phyloP scores from a whole-genome alignment of 1,140 invertebrate genomes.

The Probaryconus sp. region DNA sequence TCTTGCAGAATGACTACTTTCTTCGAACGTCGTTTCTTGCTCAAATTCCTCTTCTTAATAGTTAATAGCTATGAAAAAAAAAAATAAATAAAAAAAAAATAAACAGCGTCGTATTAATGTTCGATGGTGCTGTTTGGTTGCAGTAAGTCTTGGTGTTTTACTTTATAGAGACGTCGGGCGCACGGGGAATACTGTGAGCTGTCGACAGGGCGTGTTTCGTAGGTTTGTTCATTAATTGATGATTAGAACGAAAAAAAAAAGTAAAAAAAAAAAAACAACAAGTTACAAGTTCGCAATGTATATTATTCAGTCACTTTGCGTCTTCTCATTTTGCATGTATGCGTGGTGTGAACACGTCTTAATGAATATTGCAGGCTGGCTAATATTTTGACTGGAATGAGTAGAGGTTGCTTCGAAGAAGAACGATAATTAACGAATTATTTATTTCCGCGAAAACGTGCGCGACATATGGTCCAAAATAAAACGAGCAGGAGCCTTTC shows the following conservation, averaged over 20 bases:
- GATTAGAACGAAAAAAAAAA: too few relatives aligned
- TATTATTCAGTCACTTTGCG: slow-evolving; percentile 11
- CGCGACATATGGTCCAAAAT: slow-evolving; percentile 12
- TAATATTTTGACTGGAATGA: slow-evolving; percentile 36
- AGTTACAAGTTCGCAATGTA: slow-evolving; percentile 2
- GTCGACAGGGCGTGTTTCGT: slow-evolving; percentile 67
- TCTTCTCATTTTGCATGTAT: slow-evolving; percentile 24
- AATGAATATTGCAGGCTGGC: slow-evolving; percentile 38
- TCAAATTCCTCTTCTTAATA: too few relatives aligned
- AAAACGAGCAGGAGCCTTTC: slow-evolving; percentile 2
- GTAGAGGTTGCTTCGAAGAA: slow-evolving; percentile 21
- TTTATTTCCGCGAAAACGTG: slow-evolving; percentile 12
- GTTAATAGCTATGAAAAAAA: too few relatives aligned
- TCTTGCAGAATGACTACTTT: slow-evolving; percentile 19
- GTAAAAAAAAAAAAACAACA: too few relatives aligned
- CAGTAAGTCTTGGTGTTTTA: slow-evolving; percentile 67
- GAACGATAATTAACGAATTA: slow-evolving; percentile 22
- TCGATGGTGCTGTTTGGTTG: slow-evolving; percentile 17
- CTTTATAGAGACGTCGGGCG: slow-evolving; percentile 71
- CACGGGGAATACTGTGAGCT: slow-evolving; percentile 64
- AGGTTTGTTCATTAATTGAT: slow-evolving; percentile 70
- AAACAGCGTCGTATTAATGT: slow-evolving; percentile 6
- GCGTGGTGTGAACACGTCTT: slow-evolving; percentile 19
- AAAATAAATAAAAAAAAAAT: too few relatives aligned
- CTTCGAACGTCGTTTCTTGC: slow-evolving; percentile 5